Percentiles rank a stretch among this genome's conserved stretches.
Conservation (phyloP, 2,888 invertebrate species). For the Oscheius sp. region DNA sequence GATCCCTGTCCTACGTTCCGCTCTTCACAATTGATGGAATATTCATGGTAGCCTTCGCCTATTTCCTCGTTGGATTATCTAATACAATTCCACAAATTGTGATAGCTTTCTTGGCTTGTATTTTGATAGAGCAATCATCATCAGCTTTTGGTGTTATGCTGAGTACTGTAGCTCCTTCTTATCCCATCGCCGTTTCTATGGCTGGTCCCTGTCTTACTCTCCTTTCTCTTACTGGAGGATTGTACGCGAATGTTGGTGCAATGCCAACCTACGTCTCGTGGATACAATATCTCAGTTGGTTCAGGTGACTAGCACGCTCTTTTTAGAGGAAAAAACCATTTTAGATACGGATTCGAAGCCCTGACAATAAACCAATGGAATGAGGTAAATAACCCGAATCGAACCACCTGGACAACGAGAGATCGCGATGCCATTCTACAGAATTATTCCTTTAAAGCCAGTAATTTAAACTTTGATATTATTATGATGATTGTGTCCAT, state of each 20-base stretch:
- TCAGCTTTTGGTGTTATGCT: slow-evolving; percentile 69
- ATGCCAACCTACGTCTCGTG: slow-evolving; percentile 69
- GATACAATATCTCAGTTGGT: slow-evolving; percentile 67
- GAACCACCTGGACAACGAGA: slow-evolving; percentile 40
- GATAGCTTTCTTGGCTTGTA: slow-evolving; percentile 47
- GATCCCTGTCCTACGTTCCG: slow-evolving; percentile 69
- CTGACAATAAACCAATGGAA: slow-evolving; percentile 63
- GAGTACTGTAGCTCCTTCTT: slow-evolving; percentile 67
- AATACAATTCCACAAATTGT: slow-evolving; percentile 34
- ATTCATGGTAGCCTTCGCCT: slow-evolving; percentile 85
- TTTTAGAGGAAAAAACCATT: slow-evolving; percentile 9
- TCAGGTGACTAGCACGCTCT: slow-evolving; percentile 56
- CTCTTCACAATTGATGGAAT: slow-evolving; percentile 81
- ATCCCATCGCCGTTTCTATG: slow-evolving; percentile 58
- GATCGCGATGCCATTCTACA: slow-evolving; percentile 45
- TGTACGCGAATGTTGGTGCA: slow-evolving; percentile 71
- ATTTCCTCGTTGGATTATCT: slow-evolving; percentile 85
- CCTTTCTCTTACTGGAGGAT: slow-evolving; percentile 71
- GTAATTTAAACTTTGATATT: slow-evolving; percentile 64
- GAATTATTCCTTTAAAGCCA: slow-evolving; percentile 59
- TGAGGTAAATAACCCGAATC: slow-evolving; percentile 54
- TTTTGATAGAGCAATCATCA: slow-evolving; percentile 63
- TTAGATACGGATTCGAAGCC: slow-evolving; percentile 76
- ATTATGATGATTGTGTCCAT: slow-evolving; percentile 60
- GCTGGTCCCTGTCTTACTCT: slow-evolving; percentile 71